Evolutionary conservation across 23 tunicate species (phyloP), one percentile per base, ranked within the genome.

Genomic region (Aplidium turbinatum): DNA sequence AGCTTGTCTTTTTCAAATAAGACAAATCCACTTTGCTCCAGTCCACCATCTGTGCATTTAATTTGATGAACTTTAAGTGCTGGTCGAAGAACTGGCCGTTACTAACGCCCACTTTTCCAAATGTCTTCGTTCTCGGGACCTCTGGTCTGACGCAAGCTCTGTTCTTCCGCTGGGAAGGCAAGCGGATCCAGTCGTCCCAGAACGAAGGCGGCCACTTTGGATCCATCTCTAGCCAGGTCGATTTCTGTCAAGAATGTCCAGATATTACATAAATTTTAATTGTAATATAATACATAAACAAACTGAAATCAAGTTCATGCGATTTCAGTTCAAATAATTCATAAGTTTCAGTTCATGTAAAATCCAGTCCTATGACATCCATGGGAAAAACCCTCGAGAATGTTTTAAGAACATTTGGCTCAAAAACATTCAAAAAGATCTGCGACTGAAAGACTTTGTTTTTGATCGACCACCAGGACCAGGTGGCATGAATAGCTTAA

Each of bases 151-250:
- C 83, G 68, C 99, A 95, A 27, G 88, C 38, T 29, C 99, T 64
- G 27, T 56, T 79, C 26, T 78, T 69, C 21, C 95, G 74, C 65
- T 95, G 99, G 1, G 22, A 38, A 1, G 92, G 87, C n/a, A 83
- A 62, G 19, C 99, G 78, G 35, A 95, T 36, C 99, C 99, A 95
- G 77, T 95, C 99, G 50, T 95, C 99, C 99, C 99, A 95, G 56
- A 82, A 95, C 6, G 92, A 84, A 7, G 30, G 45, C 3, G 99
- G 99, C 99, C 99, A 95, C 46, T 83, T 89, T 21, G 82, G 36
- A 0, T 47, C 50, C 61, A 80, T 39, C 58, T 95, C 85, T 4
- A 26, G 53, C 99, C 99, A 95, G 13, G 70, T 38, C 26, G 36
- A 27, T 66, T 63, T 90, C 85, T 87, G 72, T 16, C 47, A 31